These are phyloP conservation scores for Phrynocephalus guinanensis DNA, from an alignment of 2,797 vertebrate genomes.

Conservation along the genomic window DNA sequence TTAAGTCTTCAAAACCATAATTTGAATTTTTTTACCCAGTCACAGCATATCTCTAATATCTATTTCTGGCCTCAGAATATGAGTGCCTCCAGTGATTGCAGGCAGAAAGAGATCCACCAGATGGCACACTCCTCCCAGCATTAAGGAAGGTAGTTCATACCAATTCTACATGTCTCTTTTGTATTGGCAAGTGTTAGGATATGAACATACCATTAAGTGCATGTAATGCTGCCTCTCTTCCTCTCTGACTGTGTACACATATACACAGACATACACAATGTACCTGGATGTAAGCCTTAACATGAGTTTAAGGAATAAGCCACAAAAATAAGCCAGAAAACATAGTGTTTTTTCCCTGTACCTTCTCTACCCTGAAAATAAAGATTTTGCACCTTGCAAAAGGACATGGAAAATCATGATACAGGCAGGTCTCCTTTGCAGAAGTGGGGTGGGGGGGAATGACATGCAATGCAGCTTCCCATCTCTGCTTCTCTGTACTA, in stretches of 20 bases:
- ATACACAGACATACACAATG: too few species aligned
- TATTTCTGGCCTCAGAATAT: background rate
- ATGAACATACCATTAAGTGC: too few species aligned
- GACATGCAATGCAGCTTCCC: background rate
- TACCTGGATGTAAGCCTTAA: background rate
- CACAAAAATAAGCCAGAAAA: background rate
- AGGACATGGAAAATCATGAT: background rate
- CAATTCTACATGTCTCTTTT: background rate
- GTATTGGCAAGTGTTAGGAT: background rate
- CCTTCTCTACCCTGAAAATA: background rate
- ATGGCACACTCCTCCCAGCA: constrained; percentile 20
- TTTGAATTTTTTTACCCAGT: too few species aligned
- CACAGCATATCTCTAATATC: too few species aligned
- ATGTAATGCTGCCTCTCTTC: too few species aligned
- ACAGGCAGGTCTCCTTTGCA: background rate
- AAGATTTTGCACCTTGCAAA: background rate
- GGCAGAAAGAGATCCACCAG: constrained; percentile 27
- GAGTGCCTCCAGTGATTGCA: background rate
- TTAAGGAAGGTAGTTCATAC: background rate
- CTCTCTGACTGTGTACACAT: too few species aligned
- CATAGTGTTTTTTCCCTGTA: background rate
- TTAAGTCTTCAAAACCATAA: too few species aligned
- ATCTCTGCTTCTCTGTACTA: background rate
- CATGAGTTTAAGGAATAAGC: background rate
- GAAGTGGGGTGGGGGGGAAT: background rate